Evolutionary conservation across 2,888 invertebrate species (phyloP).

Genomic region (Pseudococcus longispinus): DNA sequence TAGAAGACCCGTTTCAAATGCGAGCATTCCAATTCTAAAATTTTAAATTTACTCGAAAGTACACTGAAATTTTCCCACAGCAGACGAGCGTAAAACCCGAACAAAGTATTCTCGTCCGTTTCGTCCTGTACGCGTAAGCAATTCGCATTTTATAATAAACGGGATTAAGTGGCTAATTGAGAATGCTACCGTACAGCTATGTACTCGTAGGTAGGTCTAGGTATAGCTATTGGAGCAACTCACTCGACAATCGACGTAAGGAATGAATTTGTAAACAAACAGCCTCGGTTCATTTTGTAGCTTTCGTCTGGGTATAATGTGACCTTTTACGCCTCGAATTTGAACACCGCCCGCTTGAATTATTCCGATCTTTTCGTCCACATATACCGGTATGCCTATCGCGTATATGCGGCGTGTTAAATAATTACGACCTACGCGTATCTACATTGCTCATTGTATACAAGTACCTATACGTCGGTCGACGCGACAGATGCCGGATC

Average conservation of each 20-base stretch:
- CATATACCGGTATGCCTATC: conserved; percentile 9
- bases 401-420: background rate
- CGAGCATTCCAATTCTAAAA: conserved; percentile 25
- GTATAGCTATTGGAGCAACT: background rate
- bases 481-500: too few relatives aligned
- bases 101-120: background rate
- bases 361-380: background rate
- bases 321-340: conserved; percentile 32
- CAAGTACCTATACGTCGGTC: too few relatives aligned
- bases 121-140: background rate
- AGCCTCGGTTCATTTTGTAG: background rate
- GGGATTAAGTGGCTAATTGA: too few relatives aligned
- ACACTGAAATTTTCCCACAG: conserved; percentile 18
- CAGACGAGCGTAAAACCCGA: conserved; percentile 22
- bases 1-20: background rate
- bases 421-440: too few relatives aligned
- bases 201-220: background rate
- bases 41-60: background rate
- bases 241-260: conserved; percentile 21
- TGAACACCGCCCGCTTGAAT: conserved; percentile 31
- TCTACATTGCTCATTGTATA: too few relatives aligned
- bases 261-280: conserved; percentile 20
- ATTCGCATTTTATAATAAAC: background rate
- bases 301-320: background rate
- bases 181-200: too few relatives aligned